Base-by-base conservation (phyloP, 2,888 invertebrate species). In the Ashinkailepas kermadecensis region DNA sequence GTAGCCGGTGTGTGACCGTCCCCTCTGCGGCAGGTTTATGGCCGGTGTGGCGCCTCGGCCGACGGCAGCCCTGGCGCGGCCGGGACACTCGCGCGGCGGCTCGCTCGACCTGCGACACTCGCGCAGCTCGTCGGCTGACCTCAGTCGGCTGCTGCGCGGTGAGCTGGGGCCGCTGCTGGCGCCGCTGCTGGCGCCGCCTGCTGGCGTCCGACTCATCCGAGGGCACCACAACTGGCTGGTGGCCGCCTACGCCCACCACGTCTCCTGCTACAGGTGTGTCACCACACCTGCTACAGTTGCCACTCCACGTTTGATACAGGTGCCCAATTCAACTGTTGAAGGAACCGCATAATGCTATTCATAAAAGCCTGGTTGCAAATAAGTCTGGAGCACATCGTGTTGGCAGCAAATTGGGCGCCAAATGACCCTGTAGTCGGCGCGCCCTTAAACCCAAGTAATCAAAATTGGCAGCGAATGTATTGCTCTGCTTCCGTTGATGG, bases 181-280 rank as follows among this genome's bases (percentile, higher is more conserved):
- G 58, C 58, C 25, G 23, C 79, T 3, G 79, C 23, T 23, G 58
- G 79, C 25, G 25, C 56, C 23, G 57, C 25, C 74, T 12, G 88
- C 95, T 86, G 90, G 95, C 85, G 96, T 97, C 67, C 94, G 95
- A 89, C 94, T 96, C 81, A 95, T 97, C 85, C 95, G 95, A 87
- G 97, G 97, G 8, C 97, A 99, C 89, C 97, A 98, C 88, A 98
- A 97, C 87, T 98, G 97, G 95, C 95, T 99, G 84, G 96, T 95
- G 54, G 96, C 97, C 54, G 97, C 97, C 0, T 98, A 97, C 88
- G 94, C 96, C 82, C 96, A 98, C 88, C 97, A 96, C 89, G 95
- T 98, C 54, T 94, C 95, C 83, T 96, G 97, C 86, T 99, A 96
- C 88, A 92, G 94, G 94, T 94, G 89, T 86, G 86, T 15, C 39